phyloP scores from a whole-genome alignment of 2,888 invertebrate genomes.

The Epinotia nisella region DNA sequence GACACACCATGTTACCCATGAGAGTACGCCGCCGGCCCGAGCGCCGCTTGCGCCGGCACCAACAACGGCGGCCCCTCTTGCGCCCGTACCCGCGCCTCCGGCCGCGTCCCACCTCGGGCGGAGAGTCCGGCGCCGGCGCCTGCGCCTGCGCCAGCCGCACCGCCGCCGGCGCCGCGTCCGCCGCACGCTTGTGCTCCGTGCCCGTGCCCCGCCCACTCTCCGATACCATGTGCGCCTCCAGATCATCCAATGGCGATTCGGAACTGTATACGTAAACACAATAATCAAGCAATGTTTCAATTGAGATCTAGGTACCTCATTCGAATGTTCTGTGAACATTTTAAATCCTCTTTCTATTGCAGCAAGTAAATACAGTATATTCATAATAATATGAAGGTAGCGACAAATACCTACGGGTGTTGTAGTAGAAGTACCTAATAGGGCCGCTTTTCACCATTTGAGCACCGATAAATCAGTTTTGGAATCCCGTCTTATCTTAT shows the following conservation, averaged over 20 bases:
- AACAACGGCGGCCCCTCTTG: conserved; percentile 69
- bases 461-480: too few species aligned
- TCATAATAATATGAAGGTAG: neutral
- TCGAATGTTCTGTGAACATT: neutral
- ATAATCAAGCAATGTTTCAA: conserved; percentile 23
- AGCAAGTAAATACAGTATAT: neutral
- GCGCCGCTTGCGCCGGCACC: conserved; percentile 79
- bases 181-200: conserved; percentile 52
- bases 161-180: conserved; percentile 54
- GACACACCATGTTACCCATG: conserved; percentile 84
- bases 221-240: conserved; percentile 76
- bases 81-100: conserved; percentile 75
- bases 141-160: conserved; percentile 52
- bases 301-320: neutral
- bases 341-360: neutral
- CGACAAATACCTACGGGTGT: too few species aligned
- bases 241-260: conserved; percentile 71
- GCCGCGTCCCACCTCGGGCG: conserved; percentile 67
- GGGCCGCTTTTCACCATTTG: too few species aligned
- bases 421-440: too few species aligned
- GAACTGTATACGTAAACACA: conserved; percentile 57
- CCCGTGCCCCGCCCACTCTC: conserved; percentile 71
- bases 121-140: conserved; percentile 53
- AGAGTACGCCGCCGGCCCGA: conserved; percentile 75
- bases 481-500: too few species aligned